Conservation (phyloP, 2,113 vertebrate genomes). For the Aegotheles bennettii region DNA sequence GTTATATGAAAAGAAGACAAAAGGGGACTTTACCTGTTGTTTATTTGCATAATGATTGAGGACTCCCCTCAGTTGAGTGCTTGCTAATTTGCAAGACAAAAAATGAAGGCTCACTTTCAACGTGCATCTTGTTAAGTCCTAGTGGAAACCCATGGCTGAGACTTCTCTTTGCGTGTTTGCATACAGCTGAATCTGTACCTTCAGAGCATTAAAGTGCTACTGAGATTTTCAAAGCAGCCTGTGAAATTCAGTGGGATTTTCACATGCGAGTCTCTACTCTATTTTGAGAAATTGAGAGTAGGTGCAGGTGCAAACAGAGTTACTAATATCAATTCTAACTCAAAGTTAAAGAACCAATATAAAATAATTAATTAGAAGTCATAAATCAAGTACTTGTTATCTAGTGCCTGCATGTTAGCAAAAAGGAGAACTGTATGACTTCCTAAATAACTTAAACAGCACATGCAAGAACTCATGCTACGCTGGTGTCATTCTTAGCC, state of each 20-base stretch:
- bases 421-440: neutral
- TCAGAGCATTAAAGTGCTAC: neutral
- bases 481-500: neutral
- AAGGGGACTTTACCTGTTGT: slow-evolving; percentile 11
- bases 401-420: neutral
- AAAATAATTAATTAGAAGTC: neutral
- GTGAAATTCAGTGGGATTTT: slow-evolving; percentile 21
- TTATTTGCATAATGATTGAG: slow-evolving; percentile 57
- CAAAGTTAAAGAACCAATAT: neutral
- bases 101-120: slow-evolving; percentile 33
- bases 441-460: neutral
- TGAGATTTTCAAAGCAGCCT: slow-evolving; percentile 14
- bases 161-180: slow-evolving; percentile 4
- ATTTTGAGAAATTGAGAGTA: slow-evolving; percentile 20
- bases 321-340: neutral
- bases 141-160: neutral
- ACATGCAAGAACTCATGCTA: neutral
- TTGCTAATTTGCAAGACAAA: slow-evolving; percentile 62
- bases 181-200: slow-evolving; percentile 38
- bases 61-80: slow-evolving; percentile 21
- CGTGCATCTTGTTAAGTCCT: neutral
- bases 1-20: neutral
- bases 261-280: neutral
- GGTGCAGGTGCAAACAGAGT: slow-evolving; percentile 9
- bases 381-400: neutral